Base-by-base conservation (phyloP, 2,888 invertebrate genomes). In the Drosophila affinis region DNA sequence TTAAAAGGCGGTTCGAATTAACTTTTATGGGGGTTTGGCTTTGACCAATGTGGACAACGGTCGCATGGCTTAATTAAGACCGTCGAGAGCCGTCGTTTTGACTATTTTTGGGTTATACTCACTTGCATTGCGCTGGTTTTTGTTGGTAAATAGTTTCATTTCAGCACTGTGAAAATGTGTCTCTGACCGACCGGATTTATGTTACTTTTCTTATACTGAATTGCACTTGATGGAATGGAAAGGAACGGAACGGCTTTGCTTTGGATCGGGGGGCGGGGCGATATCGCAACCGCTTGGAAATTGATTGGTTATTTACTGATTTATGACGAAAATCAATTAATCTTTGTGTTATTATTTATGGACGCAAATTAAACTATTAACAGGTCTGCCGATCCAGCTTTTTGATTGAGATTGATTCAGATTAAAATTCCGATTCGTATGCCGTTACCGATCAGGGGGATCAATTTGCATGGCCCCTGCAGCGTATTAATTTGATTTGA, bases 111-210 rank as follows among this genome's bases (percentile, higher is more conserved):
- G 46, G 34, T 54, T 53, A 46, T 88, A 88, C 84, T 86, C 81
- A 86, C 86, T 88, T 88, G 88, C 78, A 81, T 88, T 87, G 79
- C 83, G 85, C 71, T 84, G 87, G 54, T 75, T 88, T 78, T 78
- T 75, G 55, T 75, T 89, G 68, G 87, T 69, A 57, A 87, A 87
- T 59, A 87, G 76, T 78, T 89, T 87, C 87, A 87, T 87, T 76
- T 75, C 75, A 14, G 51, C 55, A 29, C 53, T 53, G 18, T 7
- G 54, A 62, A 76, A 76, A 32, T 27, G 17, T 56, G 49, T 45
- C 18, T 70, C 54, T 48, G 21, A 39, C 34, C 24, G 14, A 62
- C 34, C 44, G 32, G 57, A 48, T 67, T 21, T 39, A 18, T 21
- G 12, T 18, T 10, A 12, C 32, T 63, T 56, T 24, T 39, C 34